Percentiles rank a stretch among this genome's conserved stretches.
Conservation (phyloP, 2,797 vertebrate species). For the Cryptoblepharus egeriae region DNA sequence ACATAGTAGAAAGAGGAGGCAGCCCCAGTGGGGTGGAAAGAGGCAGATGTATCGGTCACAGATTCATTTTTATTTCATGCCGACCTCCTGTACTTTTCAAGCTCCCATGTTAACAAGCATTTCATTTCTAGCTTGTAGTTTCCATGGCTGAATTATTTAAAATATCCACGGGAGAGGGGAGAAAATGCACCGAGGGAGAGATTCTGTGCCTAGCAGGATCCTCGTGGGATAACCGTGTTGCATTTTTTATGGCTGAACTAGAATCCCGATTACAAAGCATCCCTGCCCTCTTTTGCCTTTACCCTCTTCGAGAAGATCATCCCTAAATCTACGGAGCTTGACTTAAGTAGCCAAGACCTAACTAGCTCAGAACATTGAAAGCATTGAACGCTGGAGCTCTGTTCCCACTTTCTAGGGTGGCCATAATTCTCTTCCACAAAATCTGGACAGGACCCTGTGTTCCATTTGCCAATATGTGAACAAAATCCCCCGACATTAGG, state of each 20-base stretch:
- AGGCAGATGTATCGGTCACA: conserved; percentile 38
- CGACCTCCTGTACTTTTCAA: conserved; percentile 44
- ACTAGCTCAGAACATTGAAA: no score
- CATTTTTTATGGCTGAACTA: conserved; percentile 18
- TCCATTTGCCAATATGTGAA: no score
- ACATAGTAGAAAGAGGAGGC: neutral
- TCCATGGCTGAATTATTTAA: conserved; percentile 36
- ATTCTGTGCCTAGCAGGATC: neutral
- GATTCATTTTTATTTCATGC: conserved; percentile 46
- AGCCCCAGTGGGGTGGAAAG: neutral
- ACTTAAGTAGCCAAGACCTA: conserved; percentile 47
- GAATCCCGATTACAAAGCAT: conserved; percentile 58
- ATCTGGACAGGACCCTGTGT: no score
- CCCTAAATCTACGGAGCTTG: conserved; percentile 37
- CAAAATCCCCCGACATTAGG: no score
- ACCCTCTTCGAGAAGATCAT: conserved; percentile 49
- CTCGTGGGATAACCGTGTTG: conserved; percentile 21
- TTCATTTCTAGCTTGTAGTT: conserved; percentile 41
- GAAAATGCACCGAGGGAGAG: conserved; percentile 41
- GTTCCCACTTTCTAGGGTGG: no score
- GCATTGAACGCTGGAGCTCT: no score
- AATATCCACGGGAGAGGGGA: conserved; percentile 38
- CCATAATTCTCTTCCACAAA: no score
- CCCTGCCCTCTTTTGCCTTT: conserved; percentile 42
- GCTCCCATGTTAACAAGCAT: conserved; percentile 46